These are phyloP conservation scores for Drosophila macrospina DNA, from an alignment of 2,888 invertebrate genomes.

Conservation along the genomic window DNA sequence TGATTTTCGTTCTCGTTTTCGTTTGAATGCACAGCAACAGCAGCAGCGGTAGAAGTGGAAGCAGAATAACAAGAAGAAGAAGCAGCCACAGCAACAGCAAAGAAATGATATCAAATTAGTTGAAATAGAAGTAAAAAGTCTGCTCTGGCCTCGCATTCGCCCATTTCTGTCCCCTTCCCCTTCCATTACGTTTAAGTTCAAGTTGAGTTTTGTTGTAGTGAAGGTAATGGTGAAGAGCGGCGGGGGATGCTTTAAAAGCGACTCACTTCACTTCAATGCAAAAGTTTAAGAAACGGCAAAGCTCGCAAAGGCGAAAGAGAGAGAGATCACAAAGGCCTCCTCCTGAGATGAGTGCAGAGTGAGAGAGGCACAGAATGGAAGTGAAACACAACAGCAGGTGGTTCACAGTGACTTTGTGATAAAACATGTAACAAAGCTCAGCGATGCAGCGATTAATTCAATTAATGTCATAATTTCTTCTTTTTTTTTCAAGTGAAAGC, in stretches of 20 bases:
- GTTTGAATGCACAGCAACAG: conserved; percentile 76
- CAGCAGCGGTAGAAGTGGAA: conserved; percentile 19
- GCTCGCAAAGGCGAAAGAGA: conserved; percentile 7
- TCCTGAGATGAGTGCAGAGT: background rate
- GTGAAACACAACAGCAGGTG: conserved; percentile 1
- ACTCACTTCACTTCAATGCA: conserved; percentile 21
- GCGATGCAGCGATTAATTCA: background rate
- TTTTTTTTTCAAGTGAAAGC: background rate
- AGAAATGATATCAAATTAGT: conserved; percentile 77
- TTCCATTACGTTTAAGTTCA: background rate
- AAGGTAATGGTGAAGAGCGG: background rate
- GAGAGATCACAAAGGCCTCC: conserved; percentile 35
- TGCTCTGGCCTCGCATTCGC: background rate
- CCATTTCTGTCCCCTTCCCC: background rate
- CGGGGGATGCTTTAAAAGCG: conserved; percentile 3
- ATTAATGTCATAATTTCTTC: background rate
- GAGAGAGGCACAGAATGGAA: conserved; percentile 14
- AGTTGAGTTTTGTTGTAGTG: conserved; percentile 6
- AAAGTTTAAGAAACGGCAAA: conserved; percentile 24
- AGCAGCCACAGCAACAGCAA: conserved; percentile 12
- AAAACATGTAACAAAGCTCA: background rate
- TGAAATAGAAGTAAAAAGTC: conserved; percentile 68
- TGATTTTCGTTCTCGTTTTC: conserved; percentile 83
- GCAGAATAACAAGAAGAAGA: background rate
- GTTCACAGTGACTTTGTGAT: background rate